phyloP scores from a whole-genome alignment of 1,140 invertebrate genomes.

The Pseudomyrmex pallidus region DNA sequence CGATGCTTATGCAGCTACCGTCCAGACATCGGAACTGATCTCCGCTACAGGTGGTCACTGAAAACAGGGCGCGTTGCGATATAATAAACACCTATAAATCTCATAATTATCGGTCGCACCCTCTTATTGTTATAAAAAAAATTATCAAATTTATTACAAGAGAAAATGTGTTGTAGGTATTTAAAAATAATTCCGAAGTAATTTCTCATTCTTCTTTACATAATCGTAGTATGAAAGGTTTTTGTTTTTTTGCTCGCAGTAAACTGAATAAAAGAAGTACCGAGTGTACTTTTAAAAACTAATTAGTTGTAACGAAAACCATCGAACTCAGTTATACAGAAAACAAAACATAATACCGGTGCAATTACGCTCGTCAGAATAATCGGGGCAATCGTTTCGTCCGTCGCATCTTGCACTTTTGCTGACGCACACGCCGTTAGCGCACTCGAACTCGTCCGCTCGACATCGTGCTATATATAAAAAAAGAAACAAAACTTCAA shows the following conservation, averaged over 20 bases:
- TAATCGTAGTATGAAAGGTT: too few relatives aligned
- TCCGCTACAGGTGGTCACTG: constrained; percentile 82
- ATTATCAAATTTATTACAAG: too few relatives aligned
- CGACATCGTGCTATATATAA: constrained; percentile 86
- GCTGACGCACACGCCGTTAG: constrained; percentile 89
- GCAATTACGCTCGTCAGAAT: constrained; percentile 91
- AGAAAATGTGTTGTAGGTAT: too few relatives aligned
- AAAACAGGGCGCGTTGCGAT: constrained; percentile 48
- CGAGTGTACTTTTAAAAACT: too few relatives aligned
- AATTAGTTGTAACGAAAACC: neutral
- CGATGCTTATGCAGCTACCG: constrained; percentile 89
- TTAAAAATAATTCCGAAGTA: neutral
- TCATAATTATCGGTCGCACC: too few relatives aligned
- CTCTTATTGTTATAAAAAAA: too few relatives aligned
- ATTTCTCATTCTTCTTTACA: neutral
- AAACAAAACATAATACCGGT: constrained; percentile 82
- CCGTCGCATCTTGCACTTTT: constrained; percentile 87
- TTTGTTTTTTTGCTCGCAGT: too few relatives aligned
- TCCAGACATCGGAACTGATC: constrained; percentile 87
- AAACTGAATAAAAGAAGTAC: too few relatives aligned
- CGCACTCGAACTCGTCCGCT: constrained; percentile 87
- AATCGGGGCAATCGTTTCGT: constrained; percentile 86
- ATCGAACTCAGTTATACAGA: neutral
- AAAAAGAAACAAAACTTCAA: constrained; percentile 28
- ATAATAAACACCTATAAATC: neutral